phyloP scores from a whole-genome alignment of 2,797 vertebrate genomes.

The Mionectes olivaceus region DNA sequence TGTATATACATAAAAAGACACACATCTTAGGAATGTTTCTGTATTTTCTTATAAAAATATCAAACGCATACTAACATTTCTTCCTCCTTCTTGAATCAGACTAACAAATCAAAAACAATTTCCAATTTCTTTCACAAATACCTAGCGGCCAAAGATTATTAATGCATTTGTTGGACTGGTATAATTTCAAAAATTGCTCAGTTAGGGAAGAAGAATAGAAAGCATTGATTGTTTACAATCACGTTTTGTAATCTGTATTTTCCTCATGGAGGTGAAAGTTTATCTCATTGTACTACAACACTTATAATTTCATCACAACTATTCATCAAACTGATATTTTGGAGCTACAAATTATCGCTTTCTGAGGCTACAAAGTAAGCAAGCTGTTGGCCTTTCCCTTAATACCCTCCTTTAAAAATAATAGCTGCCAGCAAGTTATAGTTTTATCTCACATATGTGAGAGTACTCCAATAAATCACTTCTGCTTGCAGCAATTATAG shows the following conservation, averaged over 20 bases:
- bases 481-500: constrained; percentile 72
- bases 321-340: constrained; percentile 74
- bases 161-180: constrained; percentile 73
- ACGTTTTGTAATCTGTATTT: constrained; percentile 76
- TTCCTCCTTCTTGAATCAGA: constrained; percentile 53
- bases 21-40: background rate
- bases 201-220: constrained; percentile 72
- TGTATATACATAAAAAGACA: background rate
- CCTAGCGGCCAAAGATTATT: constrained; percentile 76
- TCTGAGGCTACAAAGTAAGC: constrained; percentile 62
- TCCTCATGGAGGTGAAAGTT: constrained; percentile 39
- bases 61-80: background rate
- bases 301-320: constrained; percentile 58
- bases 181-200: constrained; percentile 76
- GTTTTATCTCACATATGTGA: constrained; percentile 73
- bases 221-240: constrained; percentile 70
- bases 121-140: constrained; percentile 73
- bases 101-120: constrained; percentile 75
- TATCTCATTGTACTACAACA: no score
- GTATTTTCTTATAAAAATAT: constrained; percentile 55
- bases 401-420: constrained; percentile 57
- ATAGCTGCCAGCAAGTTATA: constrained; percentile 65
- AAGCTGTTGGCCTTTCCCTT: constrained; percentile 62
- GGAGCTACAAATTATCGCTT: constrained; percentile 54
- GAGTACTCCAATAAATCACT: constrained; percentile 78